A percentile compares a stretch with the other conserved stretches of the same genome.
Evolutionary conservation across 1,140 invertebrate species (phyloP).

Genomic region (Trichomalopsis sarcophagae): DNA sequence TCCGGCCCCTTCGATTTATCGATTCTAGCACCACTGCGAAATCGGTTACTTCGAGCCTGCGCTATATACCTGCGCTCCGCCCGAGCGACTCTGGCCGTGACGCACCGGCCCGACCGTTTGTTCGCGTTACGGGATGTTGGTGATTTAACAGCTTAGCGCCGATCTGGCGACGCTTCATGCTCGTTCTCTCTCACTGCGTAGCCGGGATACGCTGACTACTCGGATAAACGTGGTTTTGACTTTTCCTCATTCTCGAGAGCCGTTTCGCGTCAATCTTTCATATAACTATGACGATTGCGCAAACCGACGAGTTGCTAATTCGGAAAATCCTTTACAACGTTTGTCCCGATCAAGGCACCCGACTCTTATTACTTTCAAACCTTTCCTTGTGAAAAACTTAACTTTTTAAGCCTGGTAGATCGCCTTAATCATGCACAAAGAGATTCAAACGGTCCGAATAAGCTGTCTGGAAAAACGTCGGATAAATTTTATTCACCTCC

Average conservation of each 20-base stretch:
- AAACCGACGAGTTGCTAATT: too few relatives aligned
- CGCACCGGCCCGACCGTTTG: conserved; percentile 3
- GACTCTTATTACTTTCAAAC: too few relatives aligned
- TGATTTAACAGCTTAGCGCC: conserved; percentile 14
- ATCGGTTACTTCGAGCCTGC: not conserved
- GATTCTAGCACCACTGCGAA: conserved; percentile 21
- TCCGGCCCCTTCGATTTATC: conserved; percentile 42
- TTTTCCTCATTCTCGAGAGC: not conserved
- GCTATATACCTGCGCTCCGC: not conserved
- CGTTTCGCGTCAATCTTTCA: too few relatives aligned
- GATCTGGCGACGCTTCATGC: not conserved
- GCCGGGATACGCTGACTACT: not conserved
- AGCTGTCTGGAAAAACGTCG: too few relatives aligned
- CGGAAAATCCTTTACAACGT: too few relatives aligned
- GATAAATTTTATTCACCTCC: too few relatives aligned
- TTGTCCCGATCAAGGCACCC: too few relatives aligned
- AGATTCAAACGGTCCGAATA: too few relatives aligned
- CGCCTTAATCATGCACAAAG: too few relatives aligned
- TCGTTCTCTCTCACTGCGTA: not conserved
- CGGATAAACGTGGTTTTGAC: not conserved
- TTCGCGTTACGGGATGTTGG: not conserved
- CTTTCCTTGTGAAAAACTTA: too few relatives aligned
- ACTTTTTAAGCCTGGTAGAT: too few relatives aligned
- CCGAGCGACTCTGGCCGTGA: not conserved
- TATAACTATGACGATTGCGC: too few relatives aligned